phyloP scores from a whole-genome alignment of 1,140 invertebrate genomes.

The Sitobion miscanthi region DNA sequence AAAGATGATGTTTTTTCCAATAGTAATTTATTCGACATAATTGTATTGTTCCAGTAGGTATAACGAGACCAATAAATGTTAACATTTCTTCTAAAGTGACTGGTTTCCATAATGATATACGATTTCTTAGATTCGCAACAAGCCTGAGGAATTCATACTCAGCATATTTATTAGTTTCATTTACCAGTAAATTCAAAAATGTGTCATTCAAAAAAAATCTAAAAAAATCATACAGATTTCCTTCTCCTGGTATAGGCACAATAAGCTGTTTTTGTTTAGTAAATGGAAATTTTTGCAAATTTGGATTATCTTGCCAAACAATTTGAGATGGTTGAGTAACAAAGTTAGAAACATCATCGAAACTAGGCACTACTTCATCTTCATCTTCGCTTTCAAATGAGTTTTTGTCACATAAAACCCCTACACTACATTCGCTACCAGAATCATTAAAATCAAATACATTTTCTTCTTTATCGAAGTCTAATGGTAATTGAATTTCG shows the following conservation, averaged over 20 bases:
- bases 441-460: constrained; percentile 7
- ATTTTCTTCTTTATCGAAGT: neutral
- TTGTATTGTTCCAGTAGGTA: neutral
- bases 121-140: neutral
- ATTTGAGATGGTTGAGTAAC: neutral
- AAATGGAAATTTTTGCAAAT: neutral
- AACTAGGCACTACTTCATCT: neutral
- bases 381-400: neutral
- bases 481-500: neutral
- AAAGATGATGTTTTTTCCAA: constrained; percentile 28
- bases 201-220: neutral
- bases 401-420: neutral
- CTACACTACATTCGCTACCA: constrained; percentile 14
- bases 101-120: neutral
- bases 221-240: constrained; percentile 16
- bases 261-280: constrained; percentile 12
- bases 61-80: neutral
- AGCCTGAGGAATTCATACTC: neutral
- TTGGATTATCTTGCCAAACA: constrained; percentile 8
- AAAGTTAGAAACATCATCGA: neutral
- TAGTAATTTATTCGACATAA: neutral
- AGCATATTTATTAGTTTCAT: neutral
- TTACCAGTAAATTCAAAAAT: constrained; percentile 7
- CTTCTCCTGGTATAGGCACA: constrained; percentile 35
- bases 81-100: neutral